Percentiles rank a stretch among this genome's conserved stretches.
Conservation (phyloP, 2,113 vertebrate species). For the Choloepus hoffmanni region DNA sequence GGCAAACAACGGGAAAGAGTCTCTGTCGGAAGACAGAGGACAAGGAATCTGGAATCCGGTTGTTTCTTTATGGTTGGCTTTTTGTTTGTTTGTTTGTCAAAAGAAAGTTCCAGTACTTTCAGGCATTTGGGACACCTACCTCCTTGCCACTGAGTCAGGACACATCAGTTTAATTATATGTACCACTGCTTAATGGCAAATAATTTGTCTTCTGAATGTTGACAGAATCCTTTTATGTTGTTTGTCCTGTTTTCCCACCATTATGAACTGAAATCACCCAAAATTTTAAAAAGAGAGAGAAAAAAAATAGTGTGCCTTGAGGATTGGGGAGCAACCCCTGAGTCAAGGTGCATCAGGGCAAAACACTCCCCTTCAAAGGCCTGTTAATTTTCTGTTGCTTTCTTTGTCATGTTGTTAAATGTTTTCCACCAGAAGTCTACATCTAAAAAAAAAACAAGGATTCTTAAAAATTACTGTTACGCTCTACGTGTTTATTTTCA, state of each 20-base stretch:
- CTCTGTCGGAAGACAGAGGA: not conserved
- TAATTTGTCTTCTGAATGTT: not conserved
- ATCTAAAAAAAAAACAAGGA: not conserved
- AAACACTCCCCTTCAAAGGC: not conserved
- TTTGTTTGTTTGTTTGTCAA: not conserved
- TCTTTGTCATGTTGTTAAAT: not conserved
- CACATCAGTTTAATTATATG: conserved; percentile 30
- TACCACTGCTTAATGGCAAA: not conserved
- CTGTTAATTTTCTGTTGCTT: not conserved
- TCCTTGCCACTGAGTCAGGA: conserved; percentile 31
- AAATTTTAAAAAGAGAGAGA: not conserved
- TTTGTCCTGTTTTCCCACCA: conserved; percentile 2
- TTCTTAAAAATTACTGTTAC: not conserved
- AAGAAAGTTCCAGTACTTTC: not conserved
- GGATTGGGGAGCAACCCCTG: not conserved
- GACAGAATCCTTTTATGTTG: not conserved
- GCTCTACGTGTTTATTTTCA: not conserved
- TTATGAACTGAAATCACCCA: conserved; percentile 6
- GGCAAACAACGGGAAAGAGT: not conserved
- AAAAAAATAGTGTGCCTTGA: not conserved
- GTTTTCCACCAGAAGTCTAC: not conserved
- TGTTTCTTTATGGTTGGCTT: not conserved
- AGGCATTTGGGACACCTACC: not conserved
- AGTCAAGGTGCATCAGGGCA: not conserved
- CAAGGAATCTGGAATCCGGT: not conserved